Evolutionary conservation across 2,888 invertebrate genomes (phyloP), one percentile per base, ranked within the genome.

Genomic region (Scaptomyza tumidula): DNA sequence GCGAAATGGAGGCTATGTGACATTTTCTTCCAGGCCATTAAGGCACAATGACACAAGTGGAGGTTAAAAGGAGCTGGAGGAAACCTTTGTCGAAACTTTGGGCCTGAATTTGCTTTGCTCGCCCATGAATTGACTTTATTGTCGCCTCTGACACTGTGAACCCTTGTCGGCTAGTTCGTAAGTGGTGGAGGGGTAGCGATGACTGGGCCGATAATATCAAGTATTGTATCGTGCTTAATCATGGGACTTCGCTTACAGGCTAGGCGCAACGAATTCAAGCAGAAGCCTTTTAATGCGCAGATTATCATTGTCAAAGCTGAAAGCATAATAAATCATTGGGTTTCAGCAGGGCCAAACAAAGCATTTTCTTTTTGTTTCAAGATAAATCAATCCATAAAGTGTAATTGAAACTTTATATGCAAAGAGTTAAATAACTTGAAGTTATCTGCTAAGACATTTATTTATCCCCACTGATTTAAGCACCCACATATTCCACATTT

Each of bases 281-380:
- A 35, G 41, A 63, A 50, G 41, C 55, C 64, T 59, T 61, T 62
- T 75, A 63, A 55, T 39, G 59, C 54, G 45, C 53, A 65, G 72
- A 81, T 81, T 80, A 81, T 75, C 63, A 64, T 69, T 80, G 80
- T 76, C 76, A 63, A 67, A 67, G 63, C 67, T 60, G 27, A 75
- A 83, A 70, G 68, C 69, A 75, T 71, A 75, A 86, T 86, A 83
- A 86, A 83, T 86, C 86, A 83, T 78, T 75, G 11, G 48, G 37
- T 14, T 43, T 53, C 33, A 54, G 29, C 53, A 49, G 6, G 10
- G 43, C 24, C 35, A 27, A 45, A 19, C 56, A 37, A 46, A 33
- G 7, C 13, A 31, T 37, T 9, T 55, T 33, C 16, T 24, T 19
- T 3, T 33, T 31, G 19, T 45, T 6, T 29, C 31, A 9, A 41